Percentiles rank a stretch among this genome's conserved stretches.
phyloP scores from a whole-genome alignment of 2,113 vertebrate species.

The Empidonax traillii region DNA sequence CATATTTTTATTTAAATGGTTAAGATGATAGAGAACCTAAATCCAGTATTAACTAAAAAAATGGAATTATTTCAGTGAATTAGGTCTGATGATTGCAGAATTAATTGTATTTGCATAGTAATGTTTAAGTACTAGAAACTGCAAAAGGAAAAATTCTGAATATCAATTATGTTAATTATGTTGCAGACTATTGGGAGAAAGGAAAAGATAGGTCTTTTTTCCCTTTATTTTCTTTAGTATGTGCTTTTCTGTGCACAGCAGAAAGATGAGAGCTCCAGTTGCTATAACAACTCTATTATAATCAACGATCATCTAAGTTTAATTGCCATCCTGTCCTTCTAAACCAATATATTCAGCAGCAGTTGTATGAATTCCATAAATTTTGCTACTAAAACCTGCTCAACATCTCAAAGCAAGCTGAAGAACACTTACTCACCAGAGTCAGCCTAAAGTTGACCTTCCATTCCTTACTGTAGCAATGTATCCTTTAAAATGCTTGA shows the following conservation, averaged over 20 bases:
- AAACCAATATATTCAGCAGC: constrained; percentile 5
- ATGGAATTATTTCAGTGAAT: background rate
- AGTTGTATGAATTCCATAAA: background rate
- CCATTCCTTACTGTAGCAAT: background rate
- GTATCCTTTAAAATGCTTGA: background rate
- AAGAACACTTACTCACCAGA: background rate
- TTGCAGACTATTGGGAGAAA: background rate
- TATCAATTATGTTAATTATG: constrained; percentile 14
- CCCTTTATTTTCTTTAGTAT: background rate
- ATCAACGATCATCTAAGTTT: constrained; percentile 36
- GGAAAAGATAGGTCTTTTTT: background rate
- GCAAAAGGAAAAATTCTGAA: background rate
- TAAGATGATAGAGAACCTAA: background rate
- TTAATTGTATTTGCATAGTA: constrained; percentile 18
- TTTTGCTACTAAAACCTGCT: background rate
- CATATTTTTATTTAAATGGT: background rate
- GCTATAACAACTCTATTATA: constrained; percentile 57
- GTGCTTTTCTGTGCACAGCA: background rate
- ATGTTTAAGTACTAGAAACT: background rate
- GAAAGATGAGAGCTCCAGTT: constrained; percentile 31
- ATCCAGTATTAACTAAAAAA: background rate
- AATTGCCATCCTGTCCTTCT: constrained; percentile 20
- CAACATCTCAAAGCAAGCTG: background rate
- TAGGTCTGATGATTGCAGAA: background rate
- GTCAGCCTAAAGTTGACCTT: background rate